Evolutionary conservation across 2,888 invertebrate species (phyloP), one percentile per base, ranked within the genome.

Genomic region (Vesta saturnalis): DNA sequence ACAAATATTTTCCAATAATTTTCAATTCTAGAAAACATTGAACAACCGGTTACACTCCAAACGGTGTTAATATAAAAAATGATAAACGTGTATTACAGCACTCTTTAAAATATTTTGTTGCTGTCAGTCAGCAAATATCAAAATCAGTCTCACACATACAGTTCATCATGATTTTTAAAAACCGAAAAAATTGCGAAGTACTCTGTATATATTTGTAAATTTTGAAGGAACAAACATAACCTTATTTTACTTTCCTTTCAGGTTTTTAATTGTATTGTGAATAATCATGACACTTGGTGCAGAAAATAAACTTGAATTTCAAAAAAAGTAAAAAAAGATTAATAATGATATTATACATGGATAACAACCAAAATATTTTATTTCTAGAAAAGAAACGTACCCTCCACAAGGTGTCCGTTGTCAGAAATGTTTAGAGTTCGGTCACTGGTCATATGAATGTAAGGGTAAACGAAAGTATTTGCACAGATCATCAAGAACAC

Each of bases 381-480:
- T 12, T 63, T 89, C 87, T 61, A 89, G 89, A 69, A 83, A 90
- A 78, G 88, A 89, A 30, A 87, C 89, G 14, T 91, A 90, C 82
- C 92, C 93, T 0, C 81, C 82, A 39, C 91, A 92, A 82, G 92
- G 92, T 10, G 89, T 93, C 69, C 89, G 94, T 19, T 97, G 97
- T 81, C 97, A 97, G 82, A 97, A 96, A 85, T 97, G 97, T 80
- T 85, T 96, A 56, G 93, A 96, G 83, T 90, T 90, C 79, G 97
- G 97, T 0, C 97, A 97, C 82, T 97, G 96, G 95, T 96, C 95
- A 69, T 97, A 94, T 79, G 94, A 96, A 83, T 97, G 97, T 81
- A 94, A 90, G 74, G 93, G 93, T 12, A 96, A 96, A 83, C 88
- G 96, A 70, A 97, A 97, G 85, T 93, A 92, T 83, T 85, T 95